Conservation (phyloP, 2,113 vertebrate genomes). For the Daubentonia madagascariensis region DNA sequence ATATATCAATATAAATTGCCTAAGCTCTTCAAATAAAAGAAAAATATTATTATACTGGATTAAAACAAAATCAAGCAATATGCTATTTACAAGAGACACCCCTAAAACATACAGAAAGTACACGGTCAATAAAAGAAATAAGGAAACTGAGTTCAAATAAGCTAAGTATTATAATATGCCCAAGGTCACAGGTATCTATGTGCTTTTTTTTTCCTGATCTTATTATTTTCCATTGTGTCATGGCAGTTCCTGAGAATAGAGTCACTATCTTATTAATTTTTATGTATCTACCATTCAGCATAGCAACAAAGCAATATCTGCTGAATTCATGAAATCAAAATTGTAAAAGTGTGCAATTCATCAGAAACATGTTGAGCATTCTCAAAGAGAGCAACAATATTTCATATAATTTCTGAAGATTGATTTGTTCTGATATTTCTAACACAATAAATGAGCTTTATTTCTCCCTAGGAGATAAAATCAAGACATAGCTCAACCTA, state of each 20-base stretch:
- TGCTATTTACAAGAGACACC: neutral
- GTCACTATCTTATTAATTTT: neutral
- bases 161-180: neutral
- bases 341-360: neutral
- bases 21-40: neutral
- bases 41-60: neutral
- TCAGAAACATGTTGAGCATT: conserved; percentile 43
- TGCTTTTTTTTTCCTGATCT: neutral
- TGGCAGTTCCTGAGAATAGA: neutral
- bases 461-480: conserved; percentile 51
- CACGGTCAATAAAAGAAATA: neutral
- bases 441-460: conserved; percentile 53
- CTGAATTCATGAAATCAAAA: conserved; percentile 51
- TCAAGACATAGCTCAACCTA: conserved; percentile 28
- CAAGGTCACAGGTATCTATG: neutral
- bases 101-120: neutral
- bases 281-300: neutral
- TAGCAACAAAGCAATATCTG: neutral
- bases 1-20: neutral
- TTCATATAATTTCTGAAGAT: conserved; percentile 60
- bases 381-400: conserved; percentile 14
- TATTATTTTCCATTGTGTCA: neutral
- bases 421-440: conserved; percentile 58
- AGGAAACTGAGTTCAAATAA: neutral
- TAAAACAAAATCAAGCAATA: neutral